A percentile compares a stretch with the other conserved stretches of the same genome.
These are phyloP conservation scores for Lithobates pipiens DNA, from an alignment of 2,797 vertebrate genomes.

Conservation along the genomic window DNA sequence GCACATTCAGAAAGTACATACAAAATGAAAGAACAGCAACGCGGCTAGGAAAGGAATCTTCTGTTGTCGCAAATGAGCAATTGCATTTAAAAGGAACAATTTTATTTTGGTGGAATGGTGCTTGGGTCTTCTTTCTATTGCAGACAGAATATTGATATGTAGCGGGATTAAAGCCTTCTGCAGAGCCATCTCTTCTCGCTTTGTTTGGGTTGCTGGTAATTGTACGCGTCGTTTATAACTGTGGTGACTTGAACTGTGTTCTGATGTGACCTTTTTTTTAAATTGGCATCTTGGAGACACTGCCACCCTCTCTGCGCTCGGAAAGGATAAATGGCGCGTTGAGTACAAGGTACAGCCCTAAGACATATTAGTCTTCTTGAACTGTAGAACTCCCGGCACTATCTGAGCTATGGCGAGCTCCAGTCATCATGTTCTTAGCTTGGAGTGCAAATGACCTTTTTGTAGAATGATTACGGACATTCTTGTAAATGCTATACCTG, in stretches of 20 bases:
- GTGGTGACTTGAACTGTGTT: conserved; percentile 43
- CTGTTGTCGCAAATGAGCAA: conserved; percentile 47
- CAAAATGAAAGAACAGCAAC: not conserved
- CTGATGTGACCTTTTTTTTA: conserved; percentile 46
- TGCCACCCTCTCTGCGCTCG: not conserved
- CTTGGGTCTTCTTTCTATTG: not conserved
- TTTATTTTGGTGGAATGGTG: conserved; percentile 8
- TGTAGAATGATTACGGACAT: not conserved
- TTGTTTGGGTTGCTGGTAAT: conserved; percentile 40
- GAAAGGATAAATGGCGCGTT: conserved; percentile 32
- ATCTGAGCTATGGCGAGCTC: not conserved
- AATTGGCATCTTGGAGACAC: conserved; percentile 27
- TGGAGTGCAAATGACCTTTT: not conserved
- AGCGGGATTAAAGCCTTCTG: not conserved
- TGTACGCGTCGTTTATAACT: conserved; percentile 33
- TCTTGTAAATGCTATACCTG: not conserved
- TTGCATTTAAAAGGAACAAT: conserved; percentile 40
- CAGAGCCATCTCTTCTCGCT: conserved; percentile 28
- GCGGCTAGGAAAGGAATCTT: not conserved
- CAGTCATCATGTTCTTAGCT: not conserved
- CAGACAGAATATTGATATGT: conserved; percentile 41
- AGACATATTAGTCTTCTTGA: conserved; percentile 8
- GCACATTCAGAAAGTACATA: not conserved
- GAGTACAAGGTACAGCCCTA: conserved; percentile 5
- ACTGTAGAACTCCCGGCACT: conserved; percentile 13